Base-by-base conservation (phyloP, 2,797 vertebrate genomes). In the Notolepis coatsorum region DNA sequence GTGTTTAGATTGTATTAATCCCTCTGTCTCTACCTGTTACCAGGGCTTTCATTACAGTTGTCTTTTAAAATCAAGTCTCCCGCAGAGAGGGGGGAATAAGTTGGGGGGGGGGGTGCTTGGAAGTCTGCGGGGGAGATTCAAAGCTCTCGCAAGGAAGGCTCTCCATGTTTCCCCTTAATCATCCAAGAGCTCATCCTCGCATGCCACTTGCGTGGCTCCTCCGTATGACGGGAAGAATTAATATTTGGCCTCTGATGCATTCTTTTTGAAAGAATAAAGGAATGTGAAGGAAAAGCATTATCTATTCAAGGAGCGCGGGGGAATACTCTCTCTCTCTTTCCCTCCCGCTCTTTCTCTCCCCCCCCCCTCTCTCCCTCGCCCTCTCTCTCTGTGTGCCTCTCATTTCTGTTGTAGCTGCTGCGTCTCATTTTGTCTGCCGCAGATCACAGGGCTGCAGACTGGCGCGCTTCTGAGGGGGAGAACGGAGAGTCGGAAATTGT, bases 221-320 rank as follows among this genome's bases (percentile, higher is more conserved):
- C 84, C 73, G 73, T 89, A 79, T 90, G 90, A 92, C 84, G 87
- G 84, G 80, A 82, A 90, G 89, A 92, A 93, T 93, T 92, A 91
- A 92, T 93, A 92, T 93, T 90, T 92, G 91, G 88, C 92, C 90
- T 93, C 92, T 92, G 91, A 93, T 93, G 91, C 91, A 89, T 91
- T 92, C 88, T 90, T 93, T 93, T 91, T 93, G 87, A 92, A 91
- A 88, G 90, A 92, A 93, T 92, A 93, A 91, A 92, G 90, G 90
- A 90, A 89, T 78, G 90, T 88, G 87, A 92, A 92, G 86, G 88
- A 80, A 87, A 89, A 88, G 89, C 91, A 92, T 94, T 92, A 93
- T 94, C 92, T 92, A 91, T 93, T 92, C 90, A 87, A 90, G 88
- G 87, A 91, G 91, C 90, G 47, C 76, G 20, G 90, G 75, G 92